These are phyloP conservation scores for Paradoxurus hermaphroditus DNA, from an alignment of 2,113 vertebrate species.

Conservation along the genomic window DNA sequence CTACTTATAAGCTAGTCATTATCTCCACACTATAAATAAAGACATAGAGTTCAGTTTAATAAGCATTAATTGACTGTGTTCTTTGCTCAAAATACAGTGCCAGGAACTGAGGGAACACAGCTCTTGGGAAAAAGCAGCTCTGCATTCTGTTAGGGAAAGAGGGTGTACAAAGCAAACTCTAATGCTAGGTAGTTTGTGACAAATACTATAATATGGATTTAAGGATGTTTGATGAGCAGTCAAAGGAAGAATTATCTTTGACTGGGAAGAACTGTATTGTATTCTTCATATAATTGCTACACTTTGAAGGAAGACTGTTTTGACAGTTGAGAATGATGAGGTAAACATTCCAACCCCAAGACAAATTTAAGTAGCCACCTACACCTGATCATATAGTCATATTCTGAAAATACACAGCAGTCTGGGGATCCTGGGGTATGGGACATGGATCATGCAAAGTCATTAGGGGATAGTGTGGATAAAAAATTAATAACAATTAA, in stretches of 20 bases:
- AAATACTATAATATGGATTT: not conserved
- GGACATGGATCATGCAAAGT: too few species aligned
- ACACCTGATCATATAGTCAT: not conserved
- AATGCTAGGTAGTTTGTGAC: not conserved
- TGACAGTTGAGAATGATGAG: not conserved
- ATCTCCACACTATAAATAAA: conserved; percentile 32
- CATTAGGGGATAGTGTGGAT: not conserved
- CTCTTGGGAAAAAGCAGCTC: not conserved
- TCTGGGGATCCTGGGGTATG: not conserved
- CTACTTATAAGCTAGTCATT: conserved; percentile 28
- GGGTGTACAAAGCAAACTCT: not conserved
- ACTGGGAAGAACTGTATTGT: not conserved
- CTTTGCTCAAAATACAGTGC: not conserved
- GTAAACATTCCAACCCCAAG: not conserved
- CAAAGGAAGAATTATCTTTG: not conserved
- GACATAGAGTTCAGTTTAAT: not conserved
- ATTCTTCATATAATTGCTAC: not conserved
- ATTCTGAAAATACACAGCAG: not conserved
- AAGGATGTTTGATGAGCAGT: not conserved
- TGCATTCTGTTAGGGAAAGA: not conserved
- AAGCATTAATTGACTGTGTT: not conserved
- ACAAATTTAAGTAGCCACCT: not conserved
- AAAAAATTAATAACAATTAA: not conserved
- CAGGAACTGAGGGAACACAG: not conserved
- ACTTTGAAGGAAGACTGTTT: not conserved